Evolutionary conservation across 2,113 vertebrate genomes (phyloP).

Genomic region (Galeopterus variegatus): DNA sequence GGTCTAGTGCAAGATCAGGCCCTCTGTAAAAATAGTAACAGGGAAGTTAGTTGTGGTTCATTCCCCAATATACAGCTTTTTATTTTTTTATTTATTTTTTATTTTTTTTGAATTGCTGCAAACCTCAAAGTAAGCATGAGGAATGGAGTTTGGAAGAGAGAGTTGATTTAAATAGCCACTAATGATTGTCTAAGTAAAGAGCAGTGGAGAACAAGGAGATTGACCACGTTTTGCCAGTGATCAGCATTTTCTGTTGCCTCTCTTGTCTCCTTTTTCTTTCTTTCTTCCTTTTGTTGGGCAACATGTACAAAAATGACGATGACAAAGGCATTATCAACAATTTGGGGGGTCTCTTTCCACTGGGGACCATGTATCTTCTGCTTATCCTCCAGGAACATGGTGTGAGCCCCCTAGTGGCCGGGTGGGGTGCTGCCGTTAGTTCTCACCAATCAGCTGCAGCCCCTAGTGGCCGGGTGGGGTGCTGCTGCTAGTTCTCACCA

Average conservation of each 20-base stretch:
- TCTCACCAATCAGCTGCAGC: too few relatives aligned
- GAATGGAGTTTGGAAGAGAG: background rate
- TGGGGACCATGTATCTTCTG: background rate
- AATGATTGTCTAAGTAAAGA: background rate
- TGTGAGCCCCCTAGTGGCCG: fast-evolving
- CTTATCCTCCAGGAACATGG: fast-evolving
- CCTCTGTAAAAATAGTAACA: fast-evolving
- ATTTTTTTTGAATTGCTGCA: background rate
- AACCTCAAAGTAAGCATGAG: background rate
- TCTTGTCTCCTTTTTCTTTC: too few relatives aligned
- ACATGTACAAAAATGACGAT: background rate
- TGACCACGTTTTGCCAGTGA: too few relatives aligned
- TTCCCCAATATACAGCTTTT: background rate
- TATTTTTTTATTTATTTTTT: background rate
- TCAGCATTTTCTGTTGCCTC: too few relatives aligned
- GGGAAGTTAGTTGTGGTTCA: background rate
- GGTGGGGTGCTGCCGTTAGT: too few relatives aligned
- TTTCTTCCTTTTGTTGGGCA: background rate
- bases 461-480: too few relatives aligned
- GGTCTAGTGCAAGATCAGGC: background rate
- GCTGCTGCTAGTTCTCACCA: too few relatives aligned
- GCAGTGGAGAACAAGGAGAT: background rate
- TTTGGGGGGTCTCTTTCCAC: too few relatives aligned
- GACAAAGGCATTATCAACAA: background rate
- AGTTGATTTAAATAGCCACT: background rate